Conservation (phyloP, 2,888 invertebrate species). For the Coenonympha glycerion region DNA sequence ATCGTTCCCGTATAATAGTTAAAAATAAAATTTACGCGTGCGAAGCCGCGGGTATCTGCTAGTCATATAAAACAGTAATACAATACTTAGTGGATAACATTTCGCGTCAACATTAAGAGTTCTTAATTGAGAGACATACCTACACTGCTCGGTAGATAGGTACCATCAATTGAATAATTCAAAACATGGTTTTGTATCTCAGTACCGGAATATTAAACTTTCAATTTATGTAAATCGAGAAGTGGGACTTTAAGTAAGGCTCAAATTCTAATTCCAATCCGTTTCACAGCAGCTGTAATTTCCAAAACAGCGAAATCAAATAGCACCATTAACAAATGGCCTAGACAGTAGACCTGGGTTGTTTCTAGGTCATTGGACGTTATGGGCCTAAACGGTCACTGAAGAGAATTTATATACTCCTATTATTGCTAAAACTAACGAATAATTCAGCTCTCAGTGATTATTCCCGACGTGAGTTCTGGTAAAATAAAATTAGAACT, state of each 20-base stretch:
- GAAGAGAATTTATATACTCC: neutral
- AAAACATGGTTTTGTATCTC: no score
- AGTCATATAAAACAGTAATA: no score
- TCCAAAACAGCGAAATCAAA: neutral
- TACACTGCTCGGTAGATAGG: no score
- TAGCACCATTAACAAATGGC: neutral
- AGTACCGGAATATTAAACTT: no score
- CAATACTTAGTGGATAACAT: no score
- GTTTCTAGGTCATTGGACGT: constrained; percentile 2
- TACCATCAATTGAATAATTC: no score
- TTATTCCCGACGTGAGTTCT: constrained; percentile 13
- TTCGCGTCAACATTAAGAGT: no score
- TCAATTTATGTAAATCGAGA: neutral
- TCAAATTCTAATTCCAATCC: neutral
- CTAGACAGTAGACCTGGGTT: neutral
- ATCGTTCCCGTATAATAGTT: no score
- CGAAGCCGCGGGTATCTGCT: no score
- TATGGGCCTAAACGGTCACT: neutral
- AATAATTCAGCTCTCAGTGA: constrained; percentile 3
- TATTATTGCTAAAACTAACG: neutral
- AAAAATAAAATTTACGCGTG: no score
- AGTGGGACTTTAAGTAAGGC: neutral
- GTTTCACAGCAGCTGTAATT: neutral
- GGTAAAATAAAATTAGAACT: constrained; percentile 19
- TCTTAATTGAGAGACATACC: no score